Evolutionary conservation across 2,113 vertebrate species (phyloP).

Genomic region (Phoxinus phoxinus): DNA sequence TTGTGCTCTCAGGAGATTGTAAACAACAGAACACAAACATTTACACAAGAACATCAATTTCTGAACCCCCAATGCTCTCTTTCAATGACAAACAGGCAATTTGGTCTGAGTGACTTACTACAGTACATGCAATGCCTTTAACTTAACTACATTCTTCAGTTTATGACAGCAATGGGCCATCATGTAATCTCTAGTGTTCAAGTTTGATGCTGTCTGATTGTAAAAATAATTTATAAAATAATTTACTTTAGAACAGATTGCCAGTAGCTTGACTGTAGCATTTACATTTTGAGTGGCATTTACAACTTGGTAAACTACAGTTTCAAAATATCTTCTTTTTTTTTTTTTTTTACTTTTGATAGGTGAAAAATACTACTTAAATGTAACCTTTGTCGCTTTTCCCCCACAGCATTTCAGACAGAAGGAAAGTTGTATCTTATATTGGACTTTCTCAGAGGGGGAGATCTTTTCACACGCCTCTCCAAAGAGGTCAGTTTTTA

Average conservation of each 20-base stretch:
- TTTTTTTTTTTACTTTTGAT: constrained; percentile 7
- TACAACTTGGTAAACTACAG: background rate
- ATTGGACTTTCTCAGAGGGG: constrained; percentile 94
- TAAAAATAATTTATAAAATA: background rate
- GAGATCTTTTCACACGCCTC: constrained; percentile 95
- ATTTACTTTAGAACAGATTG: background rate
- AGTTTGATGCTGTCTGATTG: background rate
- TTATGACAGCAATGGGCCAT: background rate
- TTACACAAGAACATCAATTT: background rate
- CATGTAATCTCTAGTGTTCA: background rate
- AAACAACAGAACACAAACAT: background rate
- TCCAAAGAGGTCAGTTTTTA: constrained; percentile 88
- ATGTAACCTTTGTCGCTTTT: constrained; percentile 34
- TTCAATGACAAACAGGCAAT: background rate
- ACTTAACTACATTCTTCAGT: background rate
- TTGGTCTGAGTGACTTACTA: background rate
- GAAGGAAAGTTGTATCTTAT: constrained; percentile 97
- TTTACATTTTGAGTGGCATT: background rate
- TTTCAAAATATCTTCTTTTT: background rate
- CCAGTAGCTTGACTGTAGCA: background rate
- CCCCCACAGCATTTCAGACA: constrained; percentile 89
- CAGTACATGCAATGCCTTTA: background rate
- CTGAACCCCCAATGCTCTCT: background rate
- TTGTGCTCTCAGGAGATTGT: background rate
- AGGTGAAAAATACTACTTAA: background rate